Conservation (phyloP, 2,888 invertebrate genomes). For the Drosophila austrosaltans region DNA sequence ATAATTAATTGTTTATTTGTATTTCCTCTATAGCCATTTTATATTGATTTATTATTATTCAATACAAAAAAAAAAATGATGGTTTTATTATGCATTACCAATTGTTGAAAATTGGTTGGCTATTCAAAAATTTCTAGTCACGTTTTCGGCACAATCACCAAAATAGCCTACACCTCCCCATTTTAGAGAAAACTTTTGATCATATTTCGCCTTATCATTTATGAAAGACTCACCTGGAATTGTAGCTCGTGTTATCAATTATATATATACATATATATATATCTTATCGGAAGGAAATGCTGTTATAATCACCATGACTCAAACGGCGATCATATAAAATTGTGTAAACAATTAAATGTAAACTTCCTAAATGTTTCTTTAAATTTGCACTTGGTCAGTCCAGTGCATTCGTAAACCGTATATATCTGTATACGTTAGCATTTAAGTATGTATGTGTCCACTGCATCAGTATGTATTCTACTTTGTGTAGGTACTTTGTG, state of each 20-base stretch:
- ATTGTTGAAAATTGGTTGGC: not conserved
- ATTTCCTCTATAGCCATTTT: slow-evolving; percentile 20
- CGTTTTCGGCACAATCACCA: slow-evolving; percentile 21
- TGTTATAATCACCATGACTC: slow-evolving; percentile 16
- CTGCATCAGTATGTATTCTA: too few relatives aligned
- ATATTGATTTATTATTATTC: slow-evolving; percentile 33
- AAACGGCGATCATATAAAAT: not conserved
- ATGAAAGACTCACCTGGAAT: not conserved
- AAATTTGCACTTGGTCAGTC: not conserved
- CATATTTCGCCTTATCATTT: not conserved
- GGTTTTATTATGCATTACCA: slow-evolving; percentile 12
- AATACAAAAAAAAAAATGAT: slow-evolving; percentile 18
- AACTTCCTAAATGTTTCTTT: not conserved
- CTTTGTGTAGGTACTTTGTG: too few relatives aligned
- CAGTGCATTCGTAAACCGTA: not conserved
- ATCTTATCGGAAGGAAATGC: slow-evolving; percentile 8
- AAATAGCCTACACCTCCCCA: slow-evolving; percentile 8
- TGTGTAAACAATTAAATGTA: not conserved
- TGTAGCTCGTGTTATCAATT: slow-evolving; percentile 8
- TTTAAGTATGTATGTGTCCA: too few relatives aligned
- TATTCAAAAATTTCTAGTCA: slow-evolving; percentile 21
- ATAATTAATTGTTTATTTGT: slow-evolving; percentile 6
- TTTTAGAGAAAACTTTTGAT: not conserved
- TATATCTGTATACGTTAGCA: not conserved
- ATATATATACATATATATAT: not conserved